A percentile compares a stretch with the other conserved stretches of the same genome.
Evolutionary conservation across 2,113 vertebrate species (phyloP).

Genomic region (Cebidichthys violaceus): DNA sequence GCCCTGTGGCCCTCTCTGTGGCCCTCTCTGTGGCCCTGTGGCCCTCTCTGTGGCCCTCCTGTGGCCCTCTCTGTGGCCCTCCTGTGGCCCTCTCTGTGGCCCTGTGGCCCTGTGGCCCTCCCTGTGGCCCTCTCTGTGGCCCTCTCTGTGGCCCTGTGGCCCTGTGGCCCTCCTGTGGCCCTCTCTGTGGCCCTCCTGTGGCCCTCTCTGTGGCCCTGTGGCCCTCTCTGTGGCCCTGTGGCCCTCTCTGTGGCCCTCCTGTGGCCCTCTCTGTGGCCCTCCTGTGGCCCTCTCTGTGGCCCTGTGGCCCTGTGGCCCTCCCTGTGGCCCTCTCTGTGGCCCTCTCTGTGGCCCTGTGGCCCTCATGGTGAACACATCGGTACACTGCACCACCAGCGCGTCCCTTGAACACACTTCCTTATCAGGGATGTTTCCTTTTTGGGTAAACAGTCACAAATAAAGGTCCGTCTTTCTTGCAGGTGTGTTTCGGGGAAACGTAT

Average conservation of each 20-base stretch:
- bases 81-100: constrained; percentile 13
- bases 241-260: neutral
- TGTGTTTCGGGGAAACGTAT: constrained; percentile 61
- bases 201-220: constrained; percentile 23
- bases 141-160: constrained; percentile 30
- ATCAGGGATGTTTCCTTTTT: constrained; percentile 52
- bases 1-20: no score
- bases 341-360: constrained; percentile 30
- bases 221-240: constrained; percentile 30
- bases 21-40: constrained; percentile 23
- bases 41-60: constrained; percentile 37
- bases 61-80: neutral
- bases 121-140: constrained; percentile 19
- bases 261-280: neutral
- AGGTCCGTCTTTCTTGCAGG: constrained; percentile 23
- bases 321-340: constrained; percentile 19
- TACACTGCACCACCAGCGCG: constrained; percentile 1
- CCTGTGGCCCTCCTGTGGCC: constrained; percentile 4
- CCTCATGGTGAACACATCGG: constrained; percentile 1
- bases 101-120: no score
- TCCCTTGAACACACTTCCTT: constrained; percentile 54
- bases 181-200: no score
- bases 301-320: constrained; percentile 28
- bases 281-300: neutral
- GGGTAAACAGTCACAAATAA: constrained; percentile 39